Evolutionary conservation across 2,888 invertebrate species (phyloP), one percentile per base, ranked within the genome.

Genomic region (Cheilosia variabilis): DNA sequence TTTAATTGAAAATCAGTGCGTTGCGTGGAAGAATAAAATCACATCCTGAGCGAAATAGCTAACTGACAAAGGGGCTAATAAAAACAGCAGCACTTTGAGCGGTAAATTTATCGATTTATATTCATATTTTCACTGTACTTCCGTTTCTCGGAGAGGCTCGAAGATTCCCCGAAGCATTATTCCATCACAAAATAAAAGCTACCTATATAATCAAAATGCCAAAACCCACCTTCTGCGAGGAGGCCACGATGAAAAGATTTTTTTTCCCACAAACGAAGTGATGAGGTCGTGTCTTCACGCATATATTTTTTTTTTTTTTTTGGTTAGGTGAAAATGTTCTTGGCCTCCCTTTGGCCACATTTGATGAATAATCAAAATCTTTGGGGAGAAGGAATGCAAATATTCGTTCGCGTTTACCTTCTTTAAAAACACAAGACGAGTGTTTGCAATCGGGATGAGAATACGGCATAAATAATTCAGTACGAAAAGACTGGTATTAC

Each of bases 51-150:
- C 17, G 22, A 58, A 69, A 55, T 63, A 69, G 53, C 55, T 69
- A 50, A 77, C 62, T 37, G 55, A 53, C 45, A 41, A 43, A 34
- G 63, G 47, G 69, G 58, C 76, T 27, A 62, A 63, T 55, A 57
- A 37, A 15, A 31, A 9, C 19, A 31, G 10, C 53, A 62, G 7
- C 37, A 41, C 71, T 57, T 57, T 47, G 63, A 72, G 58, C 22
- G 31, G 65, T n/a, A 79, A 79, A 72, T 79, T 79, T 79, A 79
- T 79, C 79, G 79, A 79, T 72, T 79, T 79, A 72, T 79, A 79
- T 79, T 79, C 79, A 79, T 72, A 79, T 58, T 79, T 79, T 79
- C 58, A 79, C 62, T 47, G 58, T 78, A 43, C 78, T 72, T 72
- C 71, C 79, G 71, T 53, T 72, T 58, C 27, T 58, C 27, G 17